Base-by-base conservation (phyloP, 2,888 invertebrate species). In the Endomychus coccineus region DNA sequence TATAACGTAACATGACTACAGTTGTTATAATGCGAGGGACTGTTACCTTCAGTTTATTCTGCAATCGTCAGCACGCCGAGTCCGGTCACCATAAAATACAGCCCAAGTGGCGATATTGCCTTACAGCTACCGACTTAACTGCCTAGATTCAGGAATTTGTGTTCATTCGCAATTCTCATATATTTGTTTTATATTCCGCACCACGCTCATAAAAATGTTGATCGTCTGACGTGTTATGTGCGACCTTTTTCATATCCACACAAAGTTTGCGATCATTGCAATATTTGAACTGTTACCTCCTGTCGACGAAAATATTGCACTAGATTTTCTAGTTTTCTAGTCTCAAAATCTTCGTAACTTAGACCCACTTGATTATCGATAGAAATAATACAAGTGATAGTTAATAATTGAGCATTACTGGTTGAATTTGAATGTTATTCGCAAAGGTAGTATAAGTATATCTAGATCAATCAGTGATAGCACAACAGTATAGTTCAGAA, bases 31-130 rank as follows among this genome's bases (percentile, higher is more conserved):
- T 56, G 54, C 50, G 44, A 41, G 51, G 48, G 51, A 48, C 50
- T 53, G 56, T 55, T 58, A 55, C 56, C 55, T 56, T 33, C 16
- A 55, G 55, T 55, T 56, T 57, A 56, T 59, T 54, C 52, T 50
- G 55, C 56, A 48, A 55, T 58, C 55, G 57, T 58, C 56, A 55
- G 54, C 55, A 54, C 49, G 46, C 48, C 37, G 44, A 48, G 46
- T 51, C 48, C 49, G 45, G 41, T 45, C 42, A 45, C 45, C 55
- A 57, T 58, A 58, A 58, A 58, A 57, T 55, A 55, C 52, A 54
- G 54, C 52, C 52, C 55, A 41, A 48, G 45, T 51, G 55, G 36
- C 50, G 48, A 53, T 55, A 54, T 54, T 54, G 55, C 52, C 51
- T 52, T 43, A 46, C 44, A 49, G 55, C 50, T 50, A 50, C 47